Conservation (phyloP, 2,797 vertebrate genomes). For the Acanthopagrus latus region DNA sequence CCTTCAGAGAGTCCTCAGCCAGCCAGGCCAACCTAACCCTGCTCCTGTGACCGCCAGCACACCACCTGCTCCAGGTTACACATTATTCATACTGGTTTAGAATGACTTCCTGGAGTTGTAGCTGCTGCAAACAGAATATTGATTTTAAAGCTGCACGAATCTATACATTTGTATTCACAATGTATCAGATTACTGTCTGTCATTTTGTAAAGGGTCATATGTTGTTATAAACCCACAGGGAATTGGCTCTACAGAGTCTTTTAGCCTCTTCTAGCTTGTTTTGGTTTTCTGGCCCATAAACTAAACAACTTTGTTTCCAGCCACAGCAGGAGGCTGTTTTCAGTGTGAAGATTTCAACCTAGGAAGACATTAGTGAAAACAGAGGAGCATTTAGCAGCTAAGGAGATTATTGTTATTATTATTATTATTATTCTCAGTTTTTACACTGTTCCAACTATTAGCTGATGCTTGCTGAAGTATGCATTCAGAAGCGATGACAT, state of each 20-base stretch:
- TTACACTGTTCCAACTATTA: background rate
- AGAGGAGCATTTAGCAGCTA: background rate
- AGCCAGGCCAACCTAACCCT: constrained; percentile 14
- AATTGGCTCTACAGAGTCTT: background rate
- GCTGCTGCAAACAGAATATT: background rate
- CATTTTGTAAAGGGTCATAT: background rate
- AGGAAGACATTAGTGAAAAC: background rate
- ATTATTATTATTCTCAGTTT: too few species aligned
- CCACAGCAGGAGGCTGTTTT: too few species aligned
- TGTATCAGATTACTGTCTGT: background rate
- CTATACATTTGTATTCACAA: background rate
- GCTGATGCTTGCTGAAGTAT: background rate
- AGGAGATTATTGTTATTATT: too few species aligned
- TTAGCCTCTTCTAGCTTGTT: background rate
- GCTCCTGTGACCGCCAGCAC: background rate
- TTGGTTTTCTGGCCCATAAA: background rate
- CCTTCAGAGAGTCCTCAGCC: constrained; percentile 34
- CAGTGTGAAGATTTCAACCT: too few species aligned
- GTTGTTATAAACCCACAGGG: background rate
- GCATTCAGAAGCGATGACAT: background rate
- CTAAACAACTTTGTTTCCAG: too few species aligned
- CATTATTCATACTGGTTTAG: background rate
- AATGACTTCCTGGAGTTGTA: background rate
- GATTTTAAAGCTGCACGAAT: background rate
- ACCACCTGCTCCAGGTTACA: constrained; percentile 63